Base-by-base conservation (phyloP, 2,888 invertebrate genomes). In the Cheilosia soror region DNA sequence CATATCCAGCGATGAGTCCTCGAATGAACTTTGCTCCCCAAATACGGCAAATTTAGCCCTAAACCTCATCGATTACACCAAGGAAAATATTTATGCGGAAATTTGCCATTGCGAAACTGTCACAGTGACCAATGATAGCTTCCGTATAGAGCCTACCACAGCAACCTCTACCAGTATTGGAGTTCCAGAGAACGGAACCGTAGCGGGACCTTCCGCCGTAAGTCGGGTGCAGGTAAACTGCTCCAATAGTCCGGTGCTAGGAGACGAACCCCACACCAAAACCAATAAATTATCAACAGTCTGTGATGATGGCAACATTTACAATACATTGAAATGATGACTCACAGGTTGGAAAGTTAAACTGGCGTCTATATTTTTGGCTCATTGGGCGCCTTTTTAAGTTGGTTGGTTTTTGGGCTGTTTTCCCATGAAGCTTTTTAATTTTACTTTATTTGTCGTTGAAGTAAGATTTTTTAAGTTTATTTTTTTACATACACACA, bases 1-100 rank as follows among this genome's bases (percentile, higher is more conserved):
- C 31, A 89, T 90, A 13, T 89, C 89, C 68, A 90, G 89, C 65
- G 88, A 90, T 76, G 90, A 89, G 7, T 89, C 88, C 11, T 82
- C 79, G 5, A 84, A 80, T 9, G 84, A 84, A 25, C 53, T 73
- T 0, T 80, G 75, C 7, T 76, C 87, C 4, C 88, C 89, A 20
- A 88, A 88, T 88, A 49, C 75, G 83, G 55, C 87, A 5, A 76
- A 85, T 57, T 55, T 85, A 55, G 88, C 89, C 5, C 83, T 89
- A 33, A 87, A 89, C 51, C 81, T 89, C 49, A 81, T 89, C 63
- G 91, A 92, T 53, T 91, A 92, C 77, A 88, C 91, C 40, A 92
- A 94, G 89, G 95, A 95, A 89, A 95, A 95, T 88, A 95, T 95
- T 88, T 95, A 95, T 89, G 95, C 95, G 63, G 95, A 95, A 91